Evolutionary conservation across 2,888 invertebrate species (phyloP).

Genomic region (Drosophila merina): DNA sequence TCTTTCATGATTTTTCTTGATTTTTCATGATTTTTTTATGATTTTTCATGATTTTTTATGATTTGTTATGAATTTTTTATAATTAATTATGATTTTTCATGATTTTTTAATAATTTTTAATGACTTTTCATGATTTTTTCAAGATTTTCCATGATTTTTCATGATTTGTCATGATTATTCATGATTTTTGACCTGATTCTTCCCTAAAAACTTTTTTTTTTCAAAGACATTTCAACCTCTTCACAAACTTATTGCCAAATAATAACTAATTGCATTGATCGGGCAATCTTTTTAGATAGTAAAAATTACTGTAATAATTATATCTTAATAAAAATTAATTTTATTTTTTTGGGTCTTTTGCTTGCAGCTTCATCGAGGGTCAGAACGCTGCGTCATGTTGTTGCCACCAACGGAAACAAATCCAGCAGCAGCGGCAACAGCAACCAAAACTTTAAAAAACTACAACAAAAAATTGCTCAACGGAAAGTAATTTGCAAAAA

Average conservation of each 20-base stretch:
- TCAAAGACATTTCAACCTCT: not conserved
- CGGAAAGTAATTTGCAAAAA: constrained; percentile 41
- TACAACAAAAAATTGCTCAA: constrained; percentile 33
- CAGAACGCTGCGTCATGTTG: constrained; percentile 67
- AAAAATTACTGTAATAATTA: constrained; percentile 32
- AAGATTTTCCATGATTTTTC: no score
- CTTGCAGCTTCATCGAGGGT: constrained; percentile 34
- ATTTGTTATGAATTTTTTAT: no score
- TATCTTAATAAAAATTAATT: not conserved
- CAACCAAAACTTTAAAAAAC: constrained; percentile 19
- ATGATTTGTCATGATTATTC: no score
- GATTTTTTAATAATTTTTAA: no score
- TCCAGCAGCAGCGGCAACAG: constrained; percentile 45
- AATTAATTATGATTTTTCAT: no score
- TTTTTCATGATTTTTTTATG: no score
- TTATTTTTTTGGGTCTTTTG: not conserved
- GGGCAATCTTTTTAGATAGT: constrained; percentile 1
- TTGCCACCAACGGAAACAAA: constrained; percentile 57
- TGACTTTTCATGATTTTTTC: no score
- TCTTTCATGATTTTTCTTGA: no score
- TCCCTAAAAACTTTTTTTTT: no score
- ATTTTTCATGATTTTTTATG: no score
- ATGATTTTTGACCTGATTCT: no score
- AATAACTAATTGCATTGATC: constrained; percentile 42
- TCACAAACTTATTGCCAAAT: not conserved